These are phyloP conservation scores for Parnassius orleans DNA, from an alignment of 2,888 invertebrate species.

Conservation along the genomic window DNA sequence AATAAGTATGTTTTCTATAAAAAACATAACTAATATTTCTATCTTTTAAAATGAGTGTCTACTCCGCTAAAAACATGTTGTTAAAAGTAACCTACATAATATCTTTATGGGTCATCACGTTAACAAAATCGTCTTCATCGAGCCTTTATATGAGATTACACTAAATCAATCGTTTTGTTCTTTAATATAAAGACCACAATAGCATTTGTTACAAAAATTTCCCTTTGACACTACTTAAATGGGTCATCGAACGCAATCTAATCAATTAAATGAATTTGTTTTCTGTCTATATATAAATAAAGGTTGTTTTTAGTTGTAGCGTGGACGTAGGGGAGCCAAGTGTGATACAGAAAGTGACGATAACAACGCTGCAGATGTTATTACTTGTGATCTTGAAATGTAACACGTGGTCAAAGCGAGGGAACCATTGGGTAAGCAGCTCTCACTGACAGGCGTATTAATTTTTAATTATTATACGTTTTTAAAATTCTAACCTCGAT, in stretches of 20 bases:
- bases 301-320: constrained; percentile 1
- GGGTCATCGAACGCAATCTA: constrained; percentile 13
- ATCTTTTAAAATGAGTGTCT: too few relatives aligned
- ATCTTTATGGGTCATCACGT: too few relatives aligned
- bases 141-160: too few relatives aligned
- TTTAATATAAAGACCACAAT: constrained; percentile 2
- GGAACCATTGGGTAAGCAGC: neutral
- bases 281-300: constrained; percentile 1
- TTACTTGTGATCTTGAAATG: constrained; percentile 18
- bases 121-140: too few relatives aligned
- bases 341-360: constrained; percentile 17
- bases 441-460: neutral
- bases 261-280: neutral
- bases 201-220: neutral
- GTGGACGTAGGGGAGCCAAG: constrained; percentile 3
- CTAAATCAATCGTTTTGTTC: too few relatives aligned
- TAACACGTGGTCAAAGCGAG: constrained; percentile 13
- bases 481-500: too few relatives aligned
- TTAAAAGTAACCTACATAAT: too few relatives aligned
- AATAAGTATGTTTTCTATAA: too few relatives aligned
- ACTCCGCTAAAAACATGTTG: too few relatives aligned
- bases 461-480: too few relatives aligned
- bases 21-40: too few relatives aligned
- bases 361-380: constrained; percentile 19
- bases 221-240: constrained; percentile 15